Base-by-base conservation (phyloP, 2,797 vertebrate genomes). In the Cottoperca gobio region DNA sequence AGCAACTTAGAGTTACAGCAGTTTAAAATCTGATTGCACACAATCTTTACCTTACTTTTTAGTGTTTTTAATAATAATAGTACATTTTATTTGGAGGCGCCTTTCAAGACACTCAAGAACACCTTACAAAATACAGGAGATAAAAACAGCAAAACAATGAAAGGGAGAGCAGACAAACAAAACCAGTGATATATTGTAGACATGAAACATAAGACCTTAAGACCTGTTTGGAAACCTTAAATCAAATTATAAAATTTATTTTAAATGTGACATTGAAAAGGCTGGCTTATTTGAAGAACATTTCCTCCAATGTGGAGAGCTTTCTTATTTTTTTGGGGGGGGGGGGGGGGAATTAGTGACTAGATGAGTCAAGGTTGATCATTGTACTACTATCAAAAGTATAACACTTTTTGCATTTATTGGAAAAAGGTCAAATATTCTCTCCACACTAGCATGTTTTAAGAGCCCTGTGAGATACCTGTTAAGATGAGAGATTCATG, bases 11-110 rank as follows among this genome's bases (percentile, higher is more conserved):
- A n/a, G n/a, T n/a, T n/a, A n/a, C n/a, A n/a, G n/a, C n/a, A n/a
- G n/a, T n/a, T 60, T 78, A 5, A 50, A 71, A 61, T 55, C 16
- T 13, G 16, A n/a, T n/a, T 10, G 21, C n/a, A n/a, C n/a, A n/a
- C 7, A 24, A 5, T 39, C 16, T 31, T 14, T 23, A 55, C 13
- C 26, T 16, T 26, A 28, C n/a, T 8, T 63, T 26, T 21, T n/a
- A 10, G n/a, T 48, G 17, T 23, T 62, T 60, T 46, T 33, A n/a
- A n/a, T n/a, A n/a, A n/a, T n/a, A n/a, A n/a, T n/a, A n/a, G n/a
- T n/a, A n/a, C n/a, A n/a, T n/a, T n/a, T n/a, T n/a, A n/a, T n/a
- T n/a, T n/a, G n/a, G n/a, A n/a, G n/a, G n/a, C n/a, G n/a, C n/a
- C n/a, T n/a, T n/a, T n/a, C n/a, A n/a, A n/a, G n/a, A n/a, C n/a